These are phyloP conservation scores for Cottus gobio DNA, from an alignment of 2,113 vertebrate genomes.

Conservation along the genomic window DNA sequence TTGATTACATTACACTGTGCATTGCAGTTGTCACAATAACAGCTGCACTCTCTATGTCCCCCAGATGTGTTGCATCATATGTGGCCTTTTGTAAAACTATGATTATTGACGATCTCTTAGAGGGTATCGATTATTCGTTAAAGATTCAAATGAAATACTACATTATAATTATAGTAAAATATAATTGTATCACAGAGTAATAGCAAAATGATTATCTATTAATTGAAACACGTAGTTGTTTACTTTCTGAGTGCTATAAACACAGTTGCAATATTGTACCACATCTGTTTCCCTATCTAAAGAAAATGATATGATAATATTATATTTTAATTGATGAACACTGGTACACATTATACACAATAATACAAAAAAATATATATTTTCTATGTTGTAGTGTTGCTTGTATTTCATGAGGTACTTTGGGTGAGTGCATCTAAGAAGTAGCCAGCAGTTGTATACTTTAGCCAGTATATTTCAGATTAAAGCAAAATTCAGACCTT, in stretches of 20 bases:
- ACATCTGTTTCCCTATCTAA: background rate
- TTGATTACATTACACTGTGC: background rate
- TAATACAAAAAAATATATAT: background rate
- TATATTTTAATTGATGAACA: slow-evolving; percentile 21
- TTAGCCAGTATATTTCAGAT: slow-evolving; percentile 58
- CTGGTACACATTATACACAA: too few relatives aligned
- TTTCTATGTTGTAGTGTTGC: slow-evolving; percentile 7
- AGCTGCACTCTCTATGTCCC: background rate
- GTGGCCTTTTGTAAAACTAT: background rate
- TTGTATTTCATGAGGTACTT: slow-evolving; percentile 3
- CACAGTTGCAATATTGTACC: background rate
- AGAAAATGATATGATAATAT: background rate
- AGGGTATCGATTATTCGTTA: background rate
- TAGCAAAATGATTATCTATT: background rate
- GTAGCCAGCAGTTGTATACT: slow-evolving; percentile 41
- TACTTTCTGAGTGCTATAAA: background rate
- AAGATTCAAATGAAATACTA: background rate
- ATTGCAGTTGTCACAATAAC: background rate
- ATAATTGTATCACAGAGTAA: background rate
- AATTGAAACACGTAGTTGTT: background rate
- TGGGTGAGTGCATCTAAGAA: slow-evolving; percentile 42
- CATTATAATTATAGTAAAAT: background rate
- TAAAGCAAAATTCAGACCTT: slow-evolving; percentile 65
- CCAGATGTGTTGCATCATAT: background rate
- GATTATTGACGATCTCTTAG: background rate